phyloP scores from a whole-genome alignment of 2,888 invertebrate genomes.

The Eugnorisma glareosa region DNA sequence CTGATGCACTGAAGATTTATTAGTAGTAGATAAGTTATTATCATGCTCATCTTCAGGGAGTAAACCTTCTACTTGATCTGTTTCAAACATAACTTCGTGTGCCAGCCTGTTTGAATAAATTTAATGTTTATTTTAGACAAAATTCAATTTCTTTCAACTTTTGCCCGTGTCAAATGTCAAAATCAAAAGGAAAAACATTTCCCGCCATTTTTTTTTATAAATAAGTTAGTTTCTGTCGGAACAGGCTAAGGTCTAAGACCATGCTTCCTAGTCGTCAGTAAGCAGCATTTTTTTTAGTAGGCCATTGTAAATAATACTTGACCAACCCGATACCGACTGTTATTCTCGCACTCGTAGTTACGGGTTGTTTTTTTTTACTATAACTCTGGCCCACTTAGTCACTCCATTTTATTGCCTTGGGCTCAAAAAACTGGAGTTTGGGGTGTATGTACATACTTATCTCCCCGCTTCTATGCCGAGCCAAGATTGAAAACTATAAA shows the following conservation, averaged over 20 bases:
- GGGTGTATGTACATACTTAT: background rate
- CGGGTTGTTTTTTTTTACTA: background rate
- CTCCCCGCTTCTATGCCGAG: background rate
- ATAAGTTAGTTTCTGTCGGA: too few species aligned
- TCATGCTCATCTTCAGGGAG: constrained; percentile 67
- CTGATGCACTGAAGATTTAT: constrained; percentile 71
- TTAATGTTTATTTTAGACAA: background rate
- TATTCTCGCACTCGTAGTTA: background rate
- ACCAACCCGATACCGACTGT: background rate
- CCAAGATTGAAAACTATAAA: background rate
- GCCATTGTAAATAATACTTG: background rate
- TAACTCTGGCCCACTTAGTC: background rate
- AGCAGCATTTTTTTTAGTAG: too few species aligned
- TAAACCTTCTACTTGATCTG: constrained; percentile 55
- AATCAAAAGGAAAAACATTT: background rate
- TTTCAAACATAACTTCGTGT: constrained; percentile 58
- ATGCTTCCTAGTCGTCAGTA: too few species aligned
- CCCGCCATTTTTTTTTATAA: too few species aligned
- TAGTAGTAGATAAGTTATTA: constrained; percentile 67
- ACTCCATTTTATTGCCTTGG: background rate
- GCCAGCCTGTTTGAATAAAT: background rate
- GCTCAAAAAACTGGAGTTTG: background rate
- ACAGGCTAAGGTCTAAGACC: too few species aligned
- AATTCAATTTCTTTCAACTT: background rate
- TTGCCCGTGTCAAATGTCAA: constrained; percentile 22